Base-by-base conservation (phyloP, 2,797 vertebrate species). In the Sandelia bainsii region DNA sequence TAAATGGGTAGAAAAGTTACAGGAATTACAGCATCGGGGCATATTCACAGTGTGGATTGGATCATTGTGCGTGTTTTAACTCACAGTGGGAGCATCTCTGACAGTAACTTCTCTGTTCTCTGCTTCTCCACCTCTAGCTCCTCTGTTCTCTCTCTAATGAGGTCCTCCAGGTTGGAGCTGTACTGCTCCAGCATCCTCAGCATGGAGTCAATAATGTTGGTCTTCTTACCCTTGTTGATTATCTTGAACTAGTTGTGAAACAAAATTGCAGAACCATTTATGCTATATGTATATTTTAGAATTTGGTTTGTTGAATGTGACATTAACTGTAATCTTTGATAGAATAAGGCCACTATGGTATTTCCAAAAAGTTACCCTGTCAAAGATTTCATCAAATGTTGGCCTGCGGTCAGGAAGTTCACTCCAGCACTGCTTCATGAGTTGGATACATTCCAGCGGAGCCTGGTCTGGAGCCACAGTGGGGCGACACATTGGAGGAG, bases 351-450 rank as follows among this genome's bases (percentile, higher is more conserved):
- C 9, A 44, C 12, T 32, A 49, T 2, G 7, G 1, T 9, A 20
- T 50, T 19, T 46, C 5, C 16, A 29, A 49, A 58, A 58, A 42
- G 12, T 2, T 75, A 96, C 96, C 92, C 94, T 93, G 89, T 96
- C 95, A 80, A 95, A 96, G 83, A 96, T 95, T 83, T 96, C 94
- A 51, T 95, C 87, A 67, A 96, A 96, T 22, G 75, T 53, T 0
- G 95, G 95, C 64, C 96, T 94, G 82, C 95, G 93, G 25, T 96
- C 95, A 0, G 95, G 95, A 62, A 87, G 82, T 71, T 96, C 96
- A n/a, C 93, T 91, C 96, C 96, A 96, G 80, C 95, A 96, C 81
- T 95, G 95, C 79, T 96, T 96, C 96, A 96, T 96, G 51, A 96
- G 87, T 81, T 96, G 94, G 81, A 96, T 96, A 63, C 96, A 96